Percentiles rank a stretch among this genome's conserved stretches.
phyloP scores from a whole-genome alignment of 2,888 invertebrate species.

The Scaptomyza cyrtandrae region DNA sequence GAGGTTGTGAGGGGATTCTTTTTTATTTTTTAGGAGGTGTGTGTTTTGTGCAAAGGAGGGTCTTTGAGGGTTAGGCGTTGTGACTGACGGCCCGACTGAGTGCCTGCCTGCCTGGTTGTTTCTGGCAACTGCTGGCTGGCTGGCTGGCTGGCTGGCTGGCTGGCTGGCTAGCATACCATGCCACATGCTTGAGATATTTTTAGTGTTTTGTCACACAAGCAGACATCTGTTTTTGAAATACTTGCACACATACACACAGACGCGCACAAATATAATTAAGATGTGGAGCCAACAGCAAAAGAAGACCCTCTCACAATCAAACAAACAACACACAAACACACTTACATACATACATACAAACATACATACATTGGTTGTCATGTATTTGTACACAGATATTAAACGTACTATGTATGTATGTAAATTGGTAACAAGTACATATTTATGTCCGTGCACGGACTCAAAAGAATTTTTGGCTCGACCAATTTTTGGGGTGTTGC shows the following conservation, averaged over 20 bases:
- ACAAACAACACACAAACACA: constrained; percentile 2
- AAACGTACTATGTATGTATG: constrained; percentile 8
- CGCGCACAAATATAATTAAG: constrained; percentile 60
- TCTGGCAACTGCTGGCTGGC: constrained; percentile 55
- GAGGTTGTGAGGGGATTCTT: neutral
- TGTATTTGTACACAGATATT: neutral
- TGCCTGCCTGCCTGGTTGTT: constrained; percentile 45
- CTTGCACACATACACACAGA: constrained; percentile 45
- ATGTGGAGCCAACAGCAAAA: constrained; percentile 49
- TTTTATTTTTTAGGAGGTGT: neutral
- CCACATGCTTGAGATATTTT: constrained; percentile 69
- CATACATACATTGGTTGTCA: constrained; percentile 1
- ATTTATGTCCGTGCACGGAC: constrained; percentile 34
- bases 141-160: constrained; percentile 1
- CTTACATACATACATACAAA: constrained; percentile 1
- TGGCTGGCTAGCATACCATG: constrained; percentile 55
- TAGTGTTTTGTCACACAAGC: constrained; percentile 67
- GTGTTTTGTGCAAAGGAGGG: neutral
- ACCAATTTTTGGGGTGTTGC: constrained; percentile 21
- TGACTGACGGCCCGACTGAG: constrained; percentile 40
- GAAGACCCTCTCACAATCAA: neutral
- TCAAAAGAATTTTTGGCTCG: constrained; percentile 17
- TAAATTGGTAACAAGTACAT: constrained; percentile 31
- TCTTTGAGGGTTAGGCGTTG: constrained; percentile 11
- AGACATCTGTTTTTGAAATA: constrained; percentile 65